Percentiles rank a stretch among this genome's conserved stretches.
These are phyloP conservation scores for Xiphias gladius DNA, from an alignment of 2,113 vertebrate genomes.

Conservation along the genomic window DNA sequence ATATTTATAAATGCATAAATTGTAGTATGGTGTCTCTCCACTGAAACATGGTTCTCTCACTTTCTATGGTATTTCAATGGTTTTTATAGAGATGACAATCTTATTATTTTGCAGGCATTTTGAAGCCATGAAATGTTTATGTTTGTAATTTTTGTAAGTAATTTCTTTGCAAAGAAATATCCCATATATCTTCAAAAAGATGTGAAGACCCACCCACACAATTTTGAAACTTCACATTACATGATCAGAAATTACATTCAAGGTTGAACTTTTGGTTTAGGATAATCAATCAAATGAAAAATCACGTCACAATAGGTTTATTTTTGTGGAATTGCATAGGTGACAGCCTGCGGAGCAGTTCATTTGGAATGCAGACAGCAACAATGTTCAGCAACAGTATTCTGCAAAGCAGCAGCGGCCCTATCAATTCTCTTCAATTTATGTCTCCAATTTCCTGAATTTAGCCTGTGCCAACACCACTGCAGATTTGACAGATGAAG, in stretches of 20 bases:
- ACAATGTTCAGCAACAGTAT: constrained; percentile 64
- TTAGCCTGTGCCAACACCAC: constrained; percentile 60
- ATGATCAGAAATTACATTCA: constrained; percentile 35
- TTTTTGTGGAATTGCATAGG: constrained; percentile 35
- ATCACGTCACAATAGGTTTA: constrained; percentile 38
- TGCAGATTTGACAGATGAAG: constrained; percentile 72
- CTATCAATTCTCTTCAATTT: constrained; percentile 79
- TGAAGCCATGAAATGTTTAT: neutral
- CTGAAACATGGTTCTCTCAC: neutral
- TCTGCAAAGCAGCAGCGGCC: constrained; percentile 65
- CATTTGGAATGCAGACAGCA: constrained; percentile 72
- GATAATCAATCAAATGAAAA: constrained; percentile 21
- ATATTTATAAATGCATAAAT: neutral
- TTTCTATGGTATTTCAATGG: neutral
- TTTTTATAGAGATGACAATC: neutral
- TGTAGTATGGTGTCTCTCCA: neutral
- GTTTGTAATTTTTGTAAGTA: neutral
- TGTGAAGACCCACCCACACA: neutral
- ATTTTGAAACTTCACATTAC: constrained; percentile 22
- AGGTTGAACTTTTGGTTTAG: neutral
- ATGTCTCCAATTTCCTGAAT: constrained; percentile 68
- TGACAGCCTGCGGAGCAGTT: constrained; percentile 59
- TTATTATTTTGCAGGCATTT: neutral
- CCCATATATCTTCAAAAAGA: neutral
- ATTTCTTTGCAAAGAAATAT: neutral